These are phyloP conservation scores for Esox lucius DNA, from an alignment of 2,797 vertebrate species.

Conservation along the genomic window DNA sequence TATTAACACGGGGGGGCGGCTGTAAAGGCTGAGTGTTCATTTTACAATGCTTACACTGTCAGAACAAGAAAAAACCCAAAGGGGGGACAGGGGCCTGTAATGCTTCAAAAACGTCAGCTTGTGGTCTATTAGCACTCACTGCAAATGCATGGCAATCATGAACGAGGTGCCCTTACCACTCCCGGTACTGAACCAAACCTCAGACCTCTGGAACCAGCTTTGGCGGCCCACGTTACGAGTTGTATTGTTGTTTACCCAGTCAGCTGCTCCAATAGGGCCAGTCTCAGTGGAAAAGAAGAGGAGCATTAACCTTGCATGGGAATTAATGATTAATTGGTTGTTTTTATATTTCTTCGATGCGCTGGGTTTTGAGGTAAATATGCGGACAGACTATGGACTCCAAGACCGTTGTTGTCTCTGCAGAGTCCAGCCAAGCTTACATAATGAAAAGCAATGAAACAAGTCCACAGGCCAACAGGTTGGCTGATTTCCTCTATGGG, in stretches of 20 bases:
- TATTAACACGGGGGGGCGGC: neutral
- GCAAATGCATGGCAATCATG: slow-evolving; percentile 26
- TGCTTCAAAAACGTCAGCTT: neutral
- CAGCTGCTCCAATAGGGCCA: neutral
- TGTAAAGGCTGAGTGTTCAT: neutral
- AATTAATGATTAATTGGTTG: slow-evolving; percentile 34
- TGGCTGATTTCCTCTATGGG: slow-evolving; percentile 10
- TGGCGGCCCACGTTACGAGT: neutral
- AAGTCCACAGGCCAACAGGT: slow-evolving; percentile 25
- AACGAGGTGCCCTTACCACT: slow-evolving; percentile 28
- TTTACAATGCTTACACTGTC: neutral
- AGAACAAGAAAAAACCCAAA: neutral
- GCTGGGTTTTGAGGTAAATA: slow-evolving; percentile 13
- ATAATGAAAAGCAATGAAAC: slow-evolving; percentile 9
- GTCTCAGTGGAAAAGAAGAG: neutral
- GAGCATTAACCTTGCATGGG: slow-evolving; percentile 13
- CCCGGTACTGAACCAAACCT: slow-evolving; percentile 26
- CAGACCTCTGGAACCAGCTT: slow-evolving; percentile 22
- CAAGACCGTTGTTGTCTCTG: slow-evolving; percentile 22
- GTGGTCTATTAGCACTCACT: slow-evolving; percentile 20
- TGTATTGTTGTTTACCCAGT: neutral
- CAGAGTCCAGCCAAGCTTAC: slow-evolving; percentile 24
- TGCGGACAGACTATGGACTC: slow-evolving; percentile 20
- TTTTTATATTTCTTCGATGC: slow-evolving; percentile 7
- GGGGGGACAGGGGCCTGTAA: neutral